phyloP scores from a whole-genome alignment of 1,140 invertebrate genomes.

The Brachionus sp. region DNA sequence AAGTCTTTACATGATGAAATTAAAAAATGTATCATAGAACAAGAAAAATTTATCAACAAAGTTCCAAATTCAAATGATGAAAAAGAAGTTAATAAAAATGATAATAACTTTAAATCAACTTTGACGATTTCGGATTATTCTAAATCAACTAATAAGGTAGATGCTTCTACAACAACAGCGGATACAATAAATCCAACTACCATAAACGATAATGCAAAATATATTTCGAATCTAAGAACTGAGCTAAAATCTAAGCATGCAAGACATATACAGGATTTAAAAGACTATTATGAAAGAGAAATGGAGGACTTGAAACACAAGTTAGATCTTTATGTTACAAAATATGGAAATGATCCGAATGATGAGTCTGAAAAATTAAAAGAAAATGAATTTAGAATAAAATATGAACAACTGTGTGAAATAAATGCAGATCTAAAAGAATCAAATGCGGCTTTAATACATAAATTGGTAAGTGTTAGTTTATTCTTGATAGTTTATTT shows the following conservation, averaged over 20 bases:
- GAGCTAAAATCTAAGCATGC: slow-evolving; percentile 34
- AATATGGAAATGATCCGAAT: background rate
- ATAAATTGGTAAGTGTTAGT: slow-evolving; percentile 2
- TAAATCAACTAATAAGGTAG: background rate
- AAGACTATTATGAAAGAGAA: slow-evolving; percentile 41
- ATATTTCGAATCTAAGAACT: slow-evolving; percentile 15
- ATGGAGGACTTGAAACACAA: background rate
- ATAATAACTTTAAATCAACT: background rate
- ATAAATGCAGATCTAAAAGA: background rate
- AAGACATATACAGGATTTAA: slow-evolving; percentile 30
- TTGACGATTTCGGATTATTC: background rate
- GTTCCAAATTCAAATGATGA: background rate
- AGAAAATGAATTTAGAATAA: background rate
- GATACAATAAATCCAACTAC: background rate
- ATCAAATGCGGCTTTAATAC: background rate
- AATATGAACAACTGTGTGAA: slow-evolving; percentile 12
- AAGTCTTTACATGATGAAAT: slow-evolving; percentile 39
- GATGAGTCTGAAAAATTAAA: background rate
- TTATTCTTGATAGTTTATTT: no score
- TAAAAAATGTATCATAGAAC: slow-evolving; percentile 28
- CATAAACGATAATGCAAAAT: slow-evolving; percentile 31
- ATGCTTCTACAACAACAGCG: background rate
- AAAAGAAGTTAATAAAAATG: background rate
- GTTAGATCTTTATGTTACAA: background rate
- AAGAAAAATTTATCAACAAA: slow-evolving; percentile 14